Conservation (phyloP, 2,888 invertebrate genomes). For the Acrocera orbiculus region DNA sequence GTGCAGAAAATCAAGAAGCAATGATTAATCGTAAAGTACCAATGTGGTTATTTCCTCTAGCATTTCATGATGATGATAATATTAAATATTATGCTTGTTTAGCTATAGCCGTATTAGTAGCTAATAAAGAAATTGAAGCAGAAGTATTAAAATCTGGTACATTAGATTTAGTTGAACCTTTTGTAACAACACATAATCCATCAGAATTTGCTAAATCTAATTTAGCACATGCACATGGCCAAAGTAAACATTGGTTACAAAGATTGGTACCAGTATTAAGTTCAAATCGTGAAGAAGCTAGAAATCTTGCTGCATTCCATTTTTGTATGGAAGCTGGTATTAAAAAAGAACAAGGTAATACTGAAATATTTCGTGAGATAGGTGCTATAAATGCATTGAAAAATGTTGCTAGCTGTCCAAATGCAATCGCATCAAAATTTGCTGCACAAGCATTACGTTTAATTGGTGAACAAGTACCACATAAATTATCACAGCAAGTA, state of each 20-base stretch:
- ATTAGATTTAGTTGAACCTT: constrained; percentile 88
- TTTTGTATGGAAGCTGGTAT: constrained; percentile 99
- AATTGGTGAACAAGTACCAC: constrained; percentile 93
- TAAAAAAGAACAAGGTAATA: constrained; percentile 82
- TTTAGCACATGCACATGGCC: constrained; percentile 84
- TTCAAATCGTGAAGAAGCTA: constrained; percentile 88
- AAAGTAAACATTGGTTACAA: constrained; percentile 88
- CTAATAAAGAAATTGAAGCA: constrained; percentile 95
- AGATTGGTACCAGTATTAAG: constrained; percentile 84
- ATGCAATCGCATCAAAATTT: constrained; percentile 92
- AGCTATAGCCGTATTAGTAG: constrained; percentile 89
- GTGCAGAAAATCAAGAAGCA: constrained; percentile 89
- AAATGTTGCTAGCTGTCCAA: constrained; percentile 92
- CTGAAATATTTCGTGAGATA: constrained; percentile 81
- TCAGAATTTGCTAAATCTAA: constrained; percentile 87
- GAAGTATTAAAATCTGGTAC: constrained; percentile 94
- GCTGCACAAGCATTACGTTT: constrained; percentile 81
- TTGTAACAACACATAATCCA: constrained; percentile 86
- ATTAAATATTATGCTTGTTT: constrained; percentile 97
- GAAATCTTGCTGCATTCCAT: constrained; percentile 93
- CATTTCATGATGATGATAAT: constrained; percentile 91
- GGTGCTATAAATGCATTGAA: constrained; percentile 90
- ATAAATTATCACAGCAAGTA: constrained; percentile 94
- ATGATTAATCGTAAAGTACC: constrained; percentile 92
- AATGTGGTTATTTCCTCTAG: constrained; percentile 94